Percentiles rank a stretch among this genome's conserved stretches.
phyloP scores from a whole-genome alignment of 2,888 invertebrate genomes.

The Tenthredo amoena region DNA sequence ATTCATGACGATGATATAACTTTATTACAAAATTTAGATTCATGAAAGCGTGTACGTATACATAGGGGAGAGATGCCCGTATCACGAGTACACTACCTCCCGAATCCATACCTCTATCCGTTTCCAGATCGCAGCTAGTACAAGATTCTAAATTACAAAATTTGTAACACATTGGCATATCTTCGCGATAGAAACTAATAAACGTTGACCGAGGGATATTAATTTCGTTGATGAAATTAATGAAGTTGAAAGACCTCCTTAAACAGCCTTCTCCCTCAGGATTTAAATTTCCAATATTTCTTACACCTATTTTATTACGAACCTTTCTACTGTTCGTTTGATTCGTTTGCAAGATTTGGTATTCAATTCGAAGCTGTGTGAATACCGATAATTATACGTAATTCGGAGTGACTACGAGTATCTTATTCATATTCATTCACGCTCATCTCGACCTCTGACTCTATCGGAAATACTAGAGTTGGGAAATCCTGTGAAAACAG shows the following conservation, averaged over 20 bases:
- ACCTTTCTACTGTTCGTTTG: background rate
- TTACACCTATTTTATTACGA: background rate
- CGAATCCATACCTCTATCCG: background rate
- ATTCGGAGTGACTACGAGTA: background rate
- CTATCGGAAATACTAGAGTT: background rate
- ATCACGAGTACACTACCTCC: background rate
- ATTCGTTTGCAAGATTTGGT: background rate
- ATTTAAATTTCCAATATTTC: background rate
- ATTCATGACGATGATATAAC: conserved; percentile 17
- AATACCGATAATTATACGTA: background rate
- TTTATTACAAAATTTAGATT: conserved; percentile 34
- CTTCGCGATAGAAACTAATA: background rate
- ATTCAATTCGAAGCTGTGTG: background rate
- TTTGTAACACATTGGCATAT: background rate
- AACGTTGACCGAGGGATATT: background rate
- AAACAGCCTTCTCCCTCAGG: background rate
- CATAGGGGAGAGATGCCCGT: background rate
- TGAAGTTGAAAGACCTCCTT: background rate
- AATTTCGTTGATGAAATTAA: background rate
- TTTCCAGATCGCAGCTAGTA: background rate
- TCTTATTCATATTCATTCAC: background rate
- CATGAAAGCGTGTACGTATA: background rate
- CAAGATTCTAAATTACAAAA: background rate
- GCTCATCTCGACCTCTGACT: background rate
- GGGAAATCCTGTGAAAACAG: no score